Conservation (phyloP, 2,797 vertebrate genomes). For the Coregonus suidteri region DNA sequence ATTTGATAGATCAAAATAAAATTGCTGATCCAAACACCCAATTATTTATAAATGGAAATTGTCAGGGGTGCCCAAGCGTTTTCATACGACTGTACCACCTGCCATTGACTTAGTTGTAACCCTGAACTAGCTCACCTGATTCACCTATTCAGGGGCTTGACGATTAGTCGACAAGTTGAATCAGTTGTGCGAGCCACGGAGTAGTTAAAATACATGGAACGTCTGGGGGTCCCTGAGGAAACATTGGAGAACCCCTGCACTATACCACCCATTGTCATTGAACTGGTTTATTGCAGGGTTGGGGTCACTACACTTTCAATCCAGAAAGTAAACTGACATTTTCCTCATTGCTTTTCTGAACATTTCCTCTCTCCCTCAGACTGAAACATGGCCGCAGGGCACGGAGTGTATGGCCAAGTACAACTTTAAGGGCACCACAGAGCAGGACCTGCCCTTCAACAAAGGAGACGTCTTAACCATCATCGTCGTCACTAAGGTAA, state of each 20-base stretch:
- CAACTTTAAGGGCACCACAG: slow-evolving; percentile 90
- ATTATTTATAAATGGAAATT: no score
- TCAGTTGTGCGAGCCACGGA: no score
- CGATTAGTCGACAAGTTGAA: no score
- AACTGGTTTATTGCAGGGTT: background rate
- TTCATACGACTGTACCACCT: background rate
- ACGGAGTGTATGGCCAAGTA: slow-evolving; percentile 97
- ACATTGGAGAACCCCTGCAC: background rate
- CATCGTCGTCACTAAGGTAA: slow-evolving; percentile 92
- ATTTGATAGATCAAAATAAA: no score
- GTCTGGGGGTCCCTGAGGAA: no score
- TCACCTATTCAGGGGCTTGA: no score
- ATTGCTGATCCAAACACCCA: no score
- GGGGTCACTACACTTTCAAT: background rate
- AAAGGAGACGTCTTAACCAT: slow-evolving; percentile 96
- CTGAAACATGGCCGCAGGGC: slow-evolving; percentile 85
- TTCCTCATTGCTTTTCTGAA: background rate
- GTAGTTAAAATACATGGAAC: no score
- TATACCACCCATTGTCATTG: background rate
- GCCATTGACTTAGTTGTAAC: background rate
- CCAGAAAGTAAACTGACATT: no score
- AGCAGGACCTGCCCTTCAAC: slow-evolving; percentile 93
- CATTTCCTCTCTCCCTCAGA: slow-evolving; percentile 51
- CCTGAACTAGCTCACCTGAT: no score
- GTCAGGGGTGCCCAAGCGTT: no score